Base-by-base conservation (phyloP, 1,140 invertebrate genomes). In the Conus ventricosus region DNA sequence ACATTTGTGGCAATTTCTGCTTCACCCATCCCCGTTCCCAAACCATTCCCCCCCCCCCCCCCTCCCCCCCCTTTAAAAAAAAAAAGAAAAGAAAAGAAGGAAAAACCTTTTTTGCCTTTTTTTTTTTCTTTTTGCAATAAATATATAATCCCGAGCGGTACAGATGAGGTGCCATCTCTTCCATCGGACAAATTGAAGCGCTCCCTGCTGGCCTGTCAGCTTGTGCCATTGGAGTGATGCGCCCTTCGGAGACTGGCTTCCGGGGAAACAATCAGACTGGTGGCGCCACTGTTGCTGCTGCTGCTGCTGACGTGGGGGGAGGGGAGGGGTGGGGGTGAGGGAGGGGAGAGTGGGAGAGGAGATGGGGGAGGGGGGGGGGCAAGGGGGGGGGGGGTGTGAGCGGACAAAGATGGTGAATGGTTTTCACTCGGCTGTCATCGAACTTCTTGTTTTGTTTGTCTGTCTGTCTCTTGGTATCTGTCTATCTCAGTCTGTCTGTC, bases 131-230 rank as follows among this genome's bases (percentile, higher is more conserved):
- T 11, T 71, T 71, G 5, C 11, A 23, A 23, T n/a, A 71, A 7
- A n/a, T 71, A 71, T 71, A 23, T n/a, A 71, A n/a, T 71, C 67
- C 23, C 23, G 11, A 20, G 80, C 54, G 20, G 17, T 15, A 54
- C 51, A 53, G 53, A 81, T 81, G 80, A 81, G 27, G 15, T 81
- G 80, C 80, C 80, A 81, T 54, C 80, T 81, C 51, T 81, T 81
- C 80, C 80, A 81, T 81, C 80, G 39, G 54, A 54, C 80, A 81
- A 81, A 81, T 81, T 81, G 80, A 81, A 81, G 80, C 51, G 20
- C 39, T 81, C 80, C 51, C 80, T 81, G 13, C 51, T 10, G 51
- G 80, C 80, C 39, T 81, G 80, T 51, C 80, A 54, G 80, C 80
- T 17, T 5, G 80, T 55, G 27, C 80, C 80, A 23, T 10, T 15